A percentile compares a stretch with the other conserved stretches of the same genome.
These are phyloP conservation scores for Drosophila borealis DNA, from an alignment of 2,888 invertebrate genomes.

Conservation along the genomic window DNA sequence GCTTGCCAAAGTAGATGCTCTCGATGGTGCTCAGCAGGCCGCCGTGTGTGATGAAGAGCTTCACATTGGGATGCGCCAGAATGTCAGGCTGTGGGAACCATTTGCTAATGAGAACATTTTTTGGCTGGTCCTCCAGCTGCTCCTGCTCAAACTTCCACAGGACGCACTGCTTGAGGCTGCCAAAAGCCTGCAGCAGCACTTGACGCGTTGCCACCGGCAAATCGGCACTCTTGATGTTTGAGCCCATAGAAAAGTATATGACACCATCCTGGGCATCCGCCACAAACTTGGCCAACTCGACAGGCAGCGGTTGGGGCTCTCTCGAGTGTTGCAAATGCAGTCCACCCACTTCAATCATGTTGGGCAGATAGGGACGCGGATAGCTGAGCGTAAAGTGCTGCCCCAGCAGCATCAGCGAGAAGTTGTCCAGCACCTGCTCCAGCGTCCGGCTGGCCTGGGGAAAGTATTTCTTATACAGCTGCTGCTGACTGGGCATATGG, in stretches of 20 bases:
- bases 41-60: conserved; percentile 85
- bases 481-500: conserved; percentile 70
- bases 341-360: conserved; percentile 84
- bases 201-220: conserved; percentile 66
- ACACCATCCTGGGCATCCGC: conserved; percentile 83
- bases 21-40: conserved; percentile 85
- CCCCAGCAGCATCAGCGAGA: conserved; percentile 81
- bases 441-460: conserved; percentile 56
- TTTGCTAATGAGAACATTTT: conserved; percentile 79
- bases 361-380: conserved; percentile 82
- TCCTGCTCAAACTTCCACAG: conserved; percentile 85
- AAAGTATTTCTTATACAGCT: conserved; percentile 67
- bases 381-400: conserved; percentile 80
- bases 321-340: conserved; percentile 78
- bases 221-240: conserved; percentile 79
- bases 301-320: conserved; percentile 71
- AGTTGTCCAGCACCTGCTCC: conserved; percentile 68
- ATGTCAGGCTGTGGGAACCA: conserved; percentile 85
- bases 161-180: conserved; percentile 70
- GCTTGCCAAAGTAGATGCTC: conserved; percentile 85
- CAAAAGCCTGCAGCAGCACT: conserved; percentile 62
- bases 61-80: conserved; percentile 85
- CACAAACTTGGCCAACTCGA: conserved; percentile 82
- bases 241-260: conserved; percentile 86
- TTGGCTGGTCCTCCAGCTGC: conserved; percentile 67